A percentile compares a stretch with the other conserved stretches of the same genome.
Conservation (phyloP, 2,797 vertebrate species). For the Enteromius radiatus region DNA sequence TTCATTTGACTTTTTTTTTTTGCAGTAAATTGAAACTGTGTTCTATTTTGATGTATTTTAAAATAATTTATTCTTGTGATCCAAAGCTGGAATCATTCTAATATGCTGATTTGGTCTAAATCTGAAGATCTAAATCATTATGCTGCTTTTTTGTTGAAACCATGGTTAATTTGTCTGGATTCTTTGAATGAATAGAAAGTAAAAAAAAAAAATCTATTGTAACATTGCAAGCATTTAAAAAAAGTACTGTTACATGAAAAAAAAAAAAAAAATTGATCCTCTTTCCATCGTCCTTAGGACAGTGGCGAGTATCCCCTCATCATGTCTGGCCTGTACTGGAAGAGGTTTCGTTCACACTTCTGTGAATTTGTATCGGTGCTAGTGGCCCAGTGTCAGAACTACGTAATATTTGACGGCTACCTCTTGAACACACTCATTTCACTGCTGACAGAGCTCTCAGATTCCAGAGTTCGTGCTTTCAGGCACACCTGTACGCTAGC, state of each 20-base stretch:
- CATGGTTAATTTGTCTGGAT: not conserved
- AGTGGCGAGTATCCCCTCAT: conserved; percentile 86
- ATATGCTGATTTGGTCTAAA: not conserved
- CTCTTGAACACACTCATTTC: conserved; percentile 88
- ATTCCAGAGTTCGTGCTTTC: conserved; percentile 87
- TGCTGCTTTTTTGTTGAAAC: not conserved
- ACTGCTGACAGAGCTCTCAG: conserved; percentile 85
- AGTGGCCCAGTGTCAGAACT: conserved; percentile 86
- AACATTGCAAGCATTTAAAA: not conserved
- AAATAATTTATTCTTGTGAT: not conserved
- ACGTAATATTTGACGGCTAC: conserved; percentile 86
- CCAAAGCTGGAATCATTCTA: not conserved
- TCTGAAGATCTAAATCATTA: not conserved
- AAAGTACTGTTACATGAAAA: too few species aligned
- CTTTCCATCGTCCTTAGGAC: conserved; percentile 72
- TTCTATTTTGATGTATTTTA: not conserved
- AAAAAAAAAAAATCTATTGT: not conserved
- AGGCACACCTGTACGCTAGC: conserved; percentile 92
- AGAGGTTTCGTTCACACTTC: conserved; percentile 89
- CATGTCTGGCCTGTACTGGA: conserved; percentile 85
- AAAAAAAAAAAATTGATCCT: too few species aligned
- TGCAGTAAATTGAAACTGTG: not conserved
- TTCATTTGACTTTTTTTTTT: not conserved
- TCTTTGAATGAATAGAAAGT: not conserved
- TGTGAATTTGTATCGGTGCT: conserved; percentile 89